A percentile compares a stretch with the other conserved stretches of the same genome.
Conservation (phyloP, 2,888 invertebrate species). For the Eristalinus sepulchralis region DNA sequence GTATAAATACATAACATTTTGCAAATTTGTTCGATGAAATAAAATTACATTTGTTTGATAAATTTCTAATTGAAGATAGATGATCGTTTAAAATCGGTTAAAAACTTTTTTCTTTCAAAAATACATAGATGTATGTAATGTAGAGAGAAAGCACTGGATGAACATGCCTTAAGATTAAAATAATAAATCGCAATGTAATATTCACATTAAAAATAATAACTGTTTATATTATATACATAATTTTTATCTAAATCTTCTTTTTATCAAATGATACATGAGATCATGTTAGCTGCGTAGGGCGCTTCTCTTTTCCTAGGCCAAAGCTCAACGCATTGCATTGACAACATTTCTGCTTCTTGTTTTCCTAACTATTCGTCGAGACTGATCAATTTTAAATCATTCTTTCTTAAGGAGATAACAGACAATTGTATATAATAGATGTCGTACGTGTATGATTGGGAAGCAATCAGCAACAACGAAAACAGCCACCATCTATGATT, state of each 20-base stretch:
- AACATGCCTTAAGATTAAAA: conserved; percentile 11
- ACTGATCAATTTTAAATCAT: conserved; percentile 36
- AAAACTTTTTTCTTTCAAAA: not conserved
- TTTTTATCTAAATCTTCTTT: not conserved
- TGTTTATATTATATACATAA: conserved; percentile 44
- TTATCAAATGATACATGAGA: conserved; percentile 59
- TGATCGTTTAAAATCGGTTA: conserved; percentile 3
- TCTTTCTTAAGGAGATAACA: conserved; percentile 8
- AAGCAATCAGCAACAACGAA: not conserved
- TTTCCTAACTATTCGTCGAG: not conserved
- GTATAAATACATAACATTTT: conserved; percentile 35
- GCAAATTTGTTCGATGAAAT: conserved; percentile 20
- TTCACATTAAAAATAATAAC: conserved; percentile 58
- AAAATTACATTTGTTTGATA: conserved; percentile 5
- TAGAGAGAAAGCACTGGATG: not conserved
- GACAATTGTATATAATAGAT: conserved; percentile 20
- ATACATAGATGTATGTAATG: not conserved
- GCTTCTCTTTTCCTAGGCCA: not conserved
- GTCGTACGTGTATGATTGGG: not conserved
- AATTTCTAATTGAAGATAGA: conserved; percentile 25
- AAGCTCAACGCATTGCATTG: not conserved
- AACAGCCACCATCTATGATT: not conserved
- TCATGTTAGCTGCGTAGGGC: conserved; percentile 11
- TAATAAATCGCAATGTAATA: conserved; percentile 55
- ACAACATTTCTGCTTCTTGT: not conserved